phyloP scores from a whole-genome alignment of 2,888 invertebrate species.

The Agonopterix subpropinquella region DNA sequence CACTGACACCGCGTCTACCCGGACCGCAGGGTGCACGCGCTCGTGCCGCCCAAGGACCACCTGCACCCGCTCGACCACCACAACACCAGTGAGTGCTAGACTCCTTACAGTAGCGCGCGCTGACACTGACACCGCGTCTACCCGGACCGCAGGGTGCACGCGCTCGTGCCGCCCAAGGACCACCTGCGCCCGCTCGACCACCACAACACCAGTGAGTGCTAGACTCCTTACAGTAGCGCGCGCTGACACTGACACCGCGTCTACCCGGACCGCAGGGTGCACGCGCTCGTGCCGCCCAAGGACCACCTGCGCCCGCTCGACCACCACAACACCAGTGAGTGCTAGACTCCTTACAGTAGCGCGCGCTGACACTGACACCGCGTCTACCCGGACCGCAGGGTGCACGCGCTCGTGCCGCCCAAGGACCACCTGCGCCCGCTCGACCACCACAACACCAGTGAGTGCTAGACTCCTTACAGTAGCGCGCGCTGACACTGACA shows the following conservation, averaged over 20 bases:
- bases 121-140: conserved; percentile 94
- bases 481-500: too few relatives aligned
- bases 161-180: conserved; percentile 85
- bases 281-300: conserved; percentile 86
- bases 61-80: conserved; percentile 82
- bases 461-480: too few relatives aligned
- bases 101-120: too few relatives aligned
- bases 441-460: conserved; percentile 70
- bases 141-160: conserved; percentile 92
- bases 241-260: conserved; percentile 88
- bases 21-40: conserved; percentile 90
- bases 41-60: conserved; percentile 86
- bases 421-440: conserved; percentile 84
- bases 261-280: conserved; percentile 94
- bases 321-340: conserved; percentile 62
- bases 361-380: too few relatives aligned
- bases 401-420: conserved; percentile 88
- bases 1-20: conserved; percentile 96
- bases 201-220: conserved; percentile 54
- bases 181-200: conserved; percentile 85
- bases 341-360: too few relatives aligned
- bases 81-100: conserved; percentile 43
- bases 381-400: conserved; percentile 94
- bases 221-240: too few relatives aligned
- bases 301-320: conserved; percentile 85